A percentile compares a stretch with the other conserved stretches of the same genome.
Evolutionary conservation across 2,113 vertebrate species (phyloP).

Genomic region (Geococcyx californianus): DNA sequence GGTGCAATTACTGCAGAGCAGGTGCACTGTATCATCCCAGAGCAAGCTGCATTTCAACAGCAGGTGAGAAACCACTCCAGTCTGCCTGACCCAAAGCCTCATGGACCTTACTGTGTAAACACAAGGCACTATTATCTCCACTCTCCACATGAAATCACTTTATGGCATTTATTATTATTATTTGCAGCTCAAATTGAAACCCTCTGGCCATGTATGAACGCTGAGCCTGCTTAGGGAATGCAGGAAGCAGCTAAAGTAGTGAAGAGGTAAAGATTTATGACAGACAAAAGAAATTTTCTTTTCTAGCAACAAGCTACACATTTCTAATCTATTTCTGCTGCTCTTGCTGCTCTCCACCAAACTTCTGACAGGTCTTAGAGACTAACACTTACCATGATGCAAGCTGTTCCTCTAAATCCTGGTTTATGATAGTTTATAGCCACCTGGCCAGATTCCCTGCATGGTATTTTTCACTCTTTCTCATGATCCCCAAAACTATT

Average conservation of each 20-base stretch:
- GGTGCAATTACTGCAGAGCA: neutral
- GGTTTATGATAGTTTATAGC: conserved; percentile 23
- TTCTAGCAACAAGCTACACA: conserved; percentile 18
- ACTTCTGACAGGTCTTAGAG: conserved; percentile 42
- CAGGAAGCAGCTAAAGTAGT: conserved; percentile 39
- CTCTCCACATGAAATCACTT: conserved; percentile 30
- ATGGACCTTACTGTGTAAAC: neutral
- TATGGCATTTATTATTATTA: conserved; percentile 46
- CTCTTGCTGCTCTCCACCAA: conserved; percentile 33
- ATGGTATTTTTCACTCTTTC: neutral
- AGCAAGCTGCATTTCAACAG: neutral
- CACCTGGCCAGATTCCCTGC: conserved; percentile 9
- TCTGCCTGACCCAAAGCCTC: neutral
- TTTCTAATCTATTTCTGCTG: conserved; percentile 42
- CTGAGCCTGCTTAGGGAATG: conserved; percentile 35
- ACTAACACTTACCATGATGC: conserved; percentile 45
- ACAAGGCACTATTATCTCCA: neutral
- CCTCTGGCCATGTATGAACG: conserved; percentile 18
- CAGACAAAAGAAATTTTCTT: conserved; percentile 30
- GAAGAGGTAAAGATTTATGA: conserved; percentile 51
- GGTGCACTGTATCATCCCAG: neutral
- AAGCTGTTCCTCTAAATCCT: conserved; percentile 28
- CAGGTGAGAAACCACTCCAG: conserved; percentile 12
- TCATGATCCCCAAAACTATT: neutral
- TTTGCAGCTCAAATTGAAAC: conserved; percentile 49